Conservation (phyloP, 2,113 vertebrate species). For the Colaptes auratus region DNA sequence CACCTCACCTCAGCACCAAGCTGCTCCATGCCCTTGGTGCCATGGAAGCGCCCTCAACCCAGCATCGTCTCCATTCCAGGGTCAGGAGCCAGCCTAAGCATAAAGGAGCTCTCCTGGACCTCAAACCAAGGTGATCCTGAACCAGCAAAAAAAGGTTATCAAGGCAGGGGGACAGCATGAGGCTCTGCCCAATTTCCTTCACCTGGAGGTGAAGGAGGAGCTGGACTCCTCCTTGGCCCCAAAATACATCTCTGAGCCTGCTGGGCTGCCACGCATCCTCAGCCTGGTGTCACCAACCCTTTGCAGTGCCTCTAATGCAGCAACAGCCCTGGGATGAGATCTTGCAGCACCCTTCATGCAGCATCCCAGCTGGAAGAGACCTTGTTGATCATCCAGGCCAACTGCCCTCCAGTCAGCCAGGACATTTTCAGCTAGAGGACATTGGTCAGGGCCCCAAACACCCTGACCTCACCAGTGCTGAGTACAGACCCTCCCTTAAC, state of each 20-base stretch:
- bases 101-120: not conserved
- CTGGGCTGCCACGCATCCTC: rapidly evolving
- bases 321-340: no score
- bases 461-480: no score
- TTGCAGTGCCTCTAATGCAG: no score
- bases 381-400: not conserved
- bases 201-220: not conserved
- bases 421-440: no score
- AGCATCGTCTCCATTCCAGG: rapidly evolving
- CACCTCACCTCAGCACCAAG: not conserved
- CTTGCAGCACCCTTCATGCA: no score
- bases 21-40: not conserved
- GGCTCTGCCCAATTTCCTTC: not conserved
- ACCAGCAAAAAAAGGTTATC: not conserved
- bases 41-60: rapidly evolving
- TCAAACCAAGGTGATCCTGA: rapidly evolving
- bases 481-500: no score
- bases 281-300: no score
- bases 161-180: no score
- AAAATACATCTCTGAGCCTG: not conserved
- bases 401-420: not conserved
- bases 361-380: no score
- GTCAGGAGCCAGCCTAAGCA: not conserved
- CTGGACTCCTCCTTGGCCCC: not conserved
- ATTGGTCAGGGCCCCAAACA: no score